Evolutionary conservation across 2,113 vertebrate genomes (phyloP).

Genomic region (Oceanodroma tethys): DNA sequence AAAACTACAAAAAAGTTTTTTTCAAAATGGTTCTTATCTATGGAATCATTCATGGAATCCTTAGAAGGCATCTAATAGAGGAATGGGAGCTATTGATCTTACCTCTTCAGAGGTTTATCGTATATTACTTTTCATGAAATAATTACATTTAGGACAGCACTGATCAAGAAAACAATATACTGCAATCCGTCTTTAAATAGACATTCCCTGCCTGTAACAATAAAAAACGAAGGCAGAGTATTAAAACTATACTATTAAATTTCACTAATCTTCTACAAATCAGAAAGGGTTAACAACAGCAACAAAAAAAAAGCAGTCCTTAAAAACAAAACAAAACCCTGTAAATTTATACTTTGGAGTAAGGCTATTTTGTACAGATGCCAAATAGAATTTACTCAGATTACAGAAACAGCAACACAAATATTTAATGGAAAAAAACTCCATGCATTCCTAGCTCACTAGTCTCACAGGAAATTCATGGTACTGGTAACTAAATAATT

Average conservation of each 20-base stretch:
- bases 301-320: background rate
- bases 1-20: background rate
- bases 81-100: background rate
- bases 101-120: background rate
- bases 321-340: background rate
- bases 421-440: conserved; percentile 56
- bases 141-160: background rate
- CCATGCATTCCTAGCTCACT: conserved; percentile 37
- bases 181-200: background rate
- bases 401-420: conserved; percentile 34
- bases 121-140: background rate
- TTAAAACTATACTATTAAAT: background rate
- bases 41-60: background rate
- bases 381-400: conserved; percentile 42
- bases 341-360: background rate
- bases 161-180: background rate
- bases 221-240: background rate
- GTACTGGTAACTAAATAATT: conserved; percentile 70
- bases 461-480: conserved; percentile 68
- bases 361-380: background rate
- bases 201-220: background rate
- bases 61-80: background rate
- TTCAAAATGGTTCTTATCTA: background rate
- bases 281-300: background rate
- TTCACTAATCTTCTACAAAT: background rate